Evolutionary conservation across 2,797 vertebrate genomes (phyloP).

Genomic region (Silurus lanzhouensis): DNA sequence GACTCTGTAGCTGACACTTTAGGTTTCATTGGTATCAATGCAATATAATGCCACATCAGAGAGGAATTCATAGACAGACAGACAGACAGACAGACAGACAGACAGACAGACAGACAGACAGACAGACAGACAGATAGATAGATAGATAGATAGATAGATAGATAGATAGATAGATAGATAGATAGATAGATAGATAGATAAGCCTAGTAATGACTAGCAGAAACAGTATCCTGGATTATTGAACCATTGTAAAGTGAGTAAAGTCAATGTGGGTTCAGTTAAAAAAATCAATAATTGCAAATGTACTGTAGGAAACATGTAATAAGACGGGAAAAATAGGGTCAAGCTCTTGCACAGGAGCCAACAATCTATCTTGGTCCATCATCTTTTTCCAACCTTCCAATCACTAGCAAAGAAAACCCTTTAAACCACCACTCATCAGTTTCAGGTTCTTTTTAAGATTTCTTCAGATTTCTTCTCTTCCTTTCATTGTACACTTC

Average conservation of each 20-base stretch:
- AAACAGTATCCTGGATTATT: background rate
- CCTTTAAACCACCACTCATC: background rate
- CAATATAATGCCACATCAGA: background rate
- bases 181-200: too few species aligned
- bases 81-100: too few species aligned
- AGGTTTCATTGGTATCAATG: background rate
- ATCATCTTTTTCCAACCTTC: background rate
- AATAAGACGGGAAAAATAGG: background rate
- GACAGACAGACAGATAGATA: too few species aligned
- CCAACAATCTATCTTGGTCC: background rate
- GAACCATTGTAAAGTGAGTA: background rate
- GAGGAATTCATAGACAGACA: background rate
- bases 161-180: too few species aligned
- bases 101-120: too few species aligned
- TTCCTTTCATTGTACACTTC: background rate
- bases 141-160: too few species aligned
- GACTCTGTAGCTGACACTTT: background rate
- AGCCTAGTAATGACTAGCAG: background rate
- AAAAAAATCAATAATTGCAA: background rate
- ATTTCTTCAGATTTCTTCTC: background rate
- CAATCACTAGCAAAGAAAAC: background rate
- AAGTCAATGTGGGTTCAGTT: background rate
- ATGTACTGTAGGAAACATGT: background rate
- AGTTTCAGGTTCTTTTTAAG: background rate
- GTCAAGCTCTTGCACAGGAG: background rate